phyloP scores from a whole-genome alignment of 1,140 invertebrate species.

The Drosophila mayri region DNA sequence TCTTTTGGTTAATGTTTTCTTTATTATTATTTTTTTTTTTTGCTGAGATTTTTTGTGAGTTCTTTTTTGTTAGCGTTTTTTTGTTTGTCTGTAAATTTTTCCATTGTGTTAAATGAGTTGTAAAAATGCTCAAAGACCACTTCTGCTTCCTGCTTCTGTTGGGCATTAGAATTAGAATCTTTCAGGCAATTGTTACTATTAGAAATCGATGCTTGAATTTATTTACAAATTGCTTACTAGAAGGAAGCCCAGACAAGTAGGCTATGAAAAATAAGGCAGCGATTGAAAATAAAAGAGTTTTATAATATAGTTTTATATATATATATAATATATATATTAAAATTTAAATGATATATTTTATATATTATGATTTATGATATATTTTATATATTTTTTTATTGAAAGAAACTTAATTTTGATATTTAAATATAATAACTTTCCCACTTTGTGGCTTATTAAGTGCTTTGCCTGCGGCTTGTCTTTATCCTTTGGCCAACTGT shows the following conservation, averaged over 20 bases:
- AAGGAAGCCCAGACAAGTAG: not conserved
- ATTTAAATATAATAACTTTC: not conserved
- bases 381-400: not conserved
- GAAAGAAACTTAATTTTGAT: not conserved
- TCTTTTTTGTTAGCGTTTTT: not conserved
- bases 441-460: slow-evolving; percentile 25
- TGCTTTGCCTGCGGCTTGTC: slow-evolving; percentile 11
- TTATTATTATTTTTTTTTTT: too few relatives aligned
- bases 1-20: slow-evolving; percentile 43
- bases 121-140: slow-evolving; percentile 67
- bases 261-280: not conserved
- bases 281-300: too few relatives aligned
- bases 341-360: too few relatives aligned
- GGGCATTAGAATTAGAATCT: not conserved
- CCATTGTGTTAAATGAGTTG: slow-evolving; percentile 72
- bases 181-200: not conserved
- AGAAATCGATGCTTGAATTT: not conserved
- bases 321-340: too few relatives aligned
- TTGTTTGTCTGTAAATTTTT: slow-evolving; percentile 2
- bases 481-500: slow-evolving; percentile 3
- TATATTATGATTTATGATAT: too few relatives aligned
- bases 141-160: not conserved
- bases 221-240: not conserved
- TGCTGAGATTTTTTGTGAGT: not conserved
- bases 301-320: too few relatives aligned